Base-by-base conservation (phyloP, 1,140 invertebrate genomes). In the Heliconius himera region DNA sequence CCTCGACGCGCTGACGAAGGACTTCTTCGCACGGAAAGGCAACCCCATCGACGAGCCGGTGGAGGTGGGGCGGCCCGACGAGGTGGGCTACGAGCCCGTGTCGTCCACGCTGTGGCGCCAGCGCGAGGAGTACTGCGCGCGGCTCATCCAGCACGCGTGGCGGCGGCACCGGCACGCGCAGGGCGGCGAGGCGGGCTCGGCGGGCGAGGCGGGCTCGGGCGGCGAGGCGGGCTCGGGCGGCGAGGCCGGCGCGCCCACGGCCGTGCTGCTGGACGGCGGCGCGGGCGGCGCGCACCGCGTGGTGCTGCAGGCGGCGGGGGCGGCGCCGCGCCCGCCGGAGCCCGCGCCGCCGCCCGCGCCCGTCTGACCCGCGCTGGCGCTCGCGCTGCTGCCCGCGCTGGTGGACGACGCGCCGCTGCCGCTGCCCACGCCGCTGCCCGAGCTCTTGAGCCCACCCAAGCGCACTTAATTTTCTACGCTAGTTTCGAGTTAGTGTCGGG, bases 1-100 rank as follows among this genome's bases (percentile, higher is more conserved):
- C 88, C 96, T 99, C 87, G 99, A 99, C 95, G 98, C 98, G 46
- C 96, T 99, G 77, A 98, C 97, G 33, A 98, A 98, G 90, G 98
- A 99, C 96, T 99, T 99, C 96, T 99, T 99, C 93, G 98, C 98
- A 74, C 96, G 98, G 75, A 99, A 99, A 93, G 98, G 96, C 84
- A 98, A 98, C 95, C 97, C 98, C 2, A 98, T 98, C 83, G 98
- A 98, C 88, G 98, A 98, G 90, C 96, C 98, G 54, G 97, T 98
- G 81, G 97, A 98, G 89, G 98, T 98, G 71, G 96, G 96, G n/a
- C 94, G 97, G 82, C 97, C 97, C 20, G 98, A 98, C 86, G 97
- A 98, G 87, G 96, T 96, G 36, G 98, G 98, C 80, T 99, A 99
- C 94, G 97, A 98, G 90, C 98, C 97, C 20, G 97, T 99, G 66